phyloP scores from a whole-genome alignment of 2,888 invertebrate species.

The Ischnus inquisitorius region DNA sequence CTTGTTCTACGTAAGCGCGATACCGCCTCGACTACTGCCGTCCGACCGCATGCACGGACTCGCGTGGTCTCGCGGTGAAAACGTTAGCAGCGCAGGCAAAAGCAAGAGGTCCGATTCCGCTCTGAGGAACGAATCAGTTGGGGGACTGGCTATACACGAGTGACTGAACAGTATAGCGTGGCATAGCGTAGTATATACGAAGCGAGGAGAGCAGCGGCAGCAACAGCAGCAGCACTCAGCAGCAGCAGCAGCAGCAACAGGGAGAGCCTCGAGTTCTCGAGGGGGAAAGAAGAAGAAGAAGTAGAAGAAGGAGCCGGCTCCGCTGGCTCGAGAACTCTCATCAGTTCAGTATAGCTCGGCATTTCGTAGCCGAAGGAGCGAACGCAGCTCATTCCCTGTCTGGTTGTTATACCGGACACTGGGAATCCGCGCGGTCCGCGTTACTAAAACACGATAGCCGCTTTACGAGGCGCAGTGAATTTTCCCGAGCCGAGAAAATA shows the following conservation, averaged over 20 bases:
- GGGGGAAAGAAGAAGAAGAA: conserved; percentile 40
- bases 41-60: background rate
- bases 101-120: conserved; percentile 28
- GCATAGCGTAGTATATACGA: conserved; percentile 23
- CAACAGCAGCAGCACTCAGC: conserved; percentile 45
- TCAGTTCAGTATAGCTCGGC: conserved; percentile 63
- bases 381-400: background rate
- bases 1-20: background rate
- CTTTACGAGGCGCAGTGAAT: background rate
- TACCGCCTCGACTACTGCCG: background rate
- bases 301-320: conserved; percentile 57
- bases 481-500: background rate
- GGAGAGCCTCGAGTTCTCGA: conserved; percentile 59
- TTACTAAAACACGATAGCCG: background rate
- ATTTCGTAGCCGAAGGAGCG: conserved; percentile 64
- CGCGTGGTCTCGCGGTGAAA: conserved; percentile 2
- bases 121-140: conserved; percentile 11
- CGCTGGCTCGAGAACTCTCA: conserved; percentile 61
- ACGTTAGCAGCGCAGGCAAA: background rate
- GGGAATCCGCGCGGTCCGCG: conserved; percentile 3
- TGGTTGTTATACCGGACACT: background rate
- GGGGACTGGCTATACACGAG: conserved; percentile 1
- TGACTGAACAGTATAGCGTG: conserved; percentile 18
- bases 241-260: conserved; percentile 49
- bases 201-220: conserved; percentile 42